Base-by-base conservation (phyloP, 2,113 vertebrate genomes). In the Phaethon lepturus region DNA sequence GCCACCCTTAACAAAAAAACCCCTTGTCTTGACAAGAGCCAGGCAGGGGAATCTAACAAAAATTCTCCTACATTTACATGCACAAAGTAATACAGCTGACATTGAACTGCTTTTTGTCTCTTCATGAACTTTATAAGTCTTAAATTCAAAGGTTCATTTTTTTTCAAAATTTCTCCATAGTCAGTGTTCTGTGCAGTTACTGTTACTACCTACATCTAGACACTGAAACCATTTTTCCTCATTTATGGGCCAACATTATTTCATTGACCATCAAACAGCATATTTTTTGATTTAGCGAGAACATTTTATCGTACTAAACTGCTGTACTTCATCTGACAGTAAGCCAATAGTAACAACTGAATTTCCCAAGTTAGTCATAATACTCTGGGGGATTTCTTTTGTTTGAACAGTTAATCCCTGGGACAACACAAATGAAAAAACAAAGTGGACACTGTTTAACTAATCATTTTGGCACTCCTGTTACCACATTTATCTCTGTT, bases 361-460 rank as follows among this genome's bases (percentile, higher is more conserved):
- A 88, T 94, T 94, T 96, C 53, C 67, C 67, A 95, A 86, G 50
- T 90, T 69, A 93, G 71, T 69, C 49, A 79, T 64, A 90, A 77
- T 73, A 90, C 67, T 90, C 87, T 17, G 26, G 92, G 75, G 78
- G 88, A 92, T 94, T 96, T 93, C 29, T 92, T 88, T 79, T 95
- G 78, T 96, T 96, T 88, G 31, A 96, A 85, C 29, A 85, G 74
- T 49, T 88, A 94, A 94, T 91, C 85, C 31, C 53, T 76, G 82
- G 47, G 69, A 93, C 71, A 93, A 75, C 58, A 93, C 56, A 91
- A 95, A 94, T 88, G 72, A 90, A 73, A 96, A 94, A 93, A 24
- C 25, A 47, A 91, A 91, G 45, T 28, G 11, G 24, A 93, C 31
- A 66, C 14, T 53, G 29, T 66, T 96, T 73, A 49, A 71, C 12